Percentiles rank a stretch among this genome's conserved stretches.
phyloP scores from a whole-genome alignment of 2,797 vertebrate genomes.

The Sebastes itinus region DNA sequence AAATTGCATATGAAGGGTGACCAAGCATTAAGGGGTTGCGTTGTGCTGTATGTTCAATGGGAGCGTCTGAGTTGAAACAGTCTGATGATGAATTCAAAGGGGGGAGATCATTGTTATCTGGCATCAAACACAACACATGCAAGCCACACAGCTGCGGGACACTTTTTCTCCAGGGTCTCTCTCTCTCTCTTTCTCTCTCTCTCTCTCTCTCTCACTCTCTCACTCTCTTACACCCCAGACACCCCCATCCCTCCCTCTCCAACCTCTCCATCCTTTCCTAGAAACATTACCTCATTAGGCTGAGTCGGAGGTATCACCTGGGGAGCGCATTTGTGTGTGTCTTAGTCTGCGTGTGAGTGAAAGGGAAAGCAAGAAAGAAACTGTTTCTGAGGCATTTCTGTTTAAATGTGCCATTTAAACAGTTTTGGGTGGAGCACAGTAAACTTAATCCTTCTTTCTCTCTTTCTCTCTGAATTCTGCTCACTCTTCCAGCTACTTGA shows the following conservation, averaged over 20 bases:
- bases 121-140: constrained; percentile 59
- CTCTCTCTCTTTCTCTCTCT: constrained; percentile 22
- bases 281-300: constrained; percentile 78
- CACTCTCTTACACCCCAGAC: constrained; percentile 36
- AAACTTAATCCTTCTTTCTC: constrained; percentile 26
- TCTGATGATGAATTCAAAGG: constrained; percentile 45
- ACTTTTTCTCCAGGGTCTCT: constrained; percentile 35
- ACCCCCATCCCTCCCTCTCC: constrained; percentile 43
- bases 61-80: constrained; percentile 44
- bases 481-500: constrained; percentile 17
- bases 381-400: constrained; percentile 21
- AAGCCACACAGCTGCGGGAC: constrained; percentile 65
- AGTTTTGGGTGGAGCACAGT: constrained; percentile 57
- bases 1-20: neutral
- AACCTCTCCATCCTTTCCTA: constrained; percentile 60
- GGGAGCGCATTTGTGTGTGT: constrained; percentile 40
- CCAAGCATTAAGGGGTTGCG: constrained; percentile 9
- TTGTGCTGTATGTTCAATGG: constrained; percentile 30
- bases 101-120: constrained; percentile 58
- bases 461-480: constrained; percentile 30
- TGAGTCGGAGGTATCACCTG: constrained; percentile 70
- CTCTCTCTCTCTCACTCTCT: constrained; percentile 12
- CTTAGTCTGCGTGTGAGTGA: constrained; percentile 8
- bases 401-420: constrained; percentile 46
- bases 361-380: constrained; percentile 15